Conservation (phyloP, 2,888 invertebrate species). For the Platypus cylindrus region DNA sequence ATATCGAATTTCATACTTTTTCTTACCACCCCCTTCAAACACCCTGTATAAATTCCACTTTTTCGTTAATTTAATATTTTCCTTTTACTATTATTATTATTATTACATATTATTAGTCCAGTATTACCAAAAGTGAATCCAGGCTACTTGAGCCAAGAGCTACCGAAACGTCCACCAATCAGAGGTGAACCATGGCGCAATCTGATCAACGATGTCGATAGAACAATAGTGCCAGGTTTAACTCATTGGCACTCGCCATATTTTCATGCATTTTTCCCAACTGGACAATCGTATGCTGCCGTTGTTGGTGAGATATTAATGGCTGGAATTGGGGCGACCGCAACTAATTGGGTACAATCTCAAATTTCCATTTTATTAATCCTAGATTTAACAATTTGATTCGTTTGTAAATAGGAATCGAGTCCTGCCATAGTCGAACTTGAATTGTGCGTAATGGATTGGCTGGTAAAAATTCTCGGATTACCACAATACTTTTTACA, state of each 20-base stretch:
- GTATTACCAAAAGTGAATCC: slow-evolving; percentile 84
- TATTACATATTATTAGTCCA: slow-evolving; percentile 36
- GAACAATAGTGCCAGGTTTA: slow-evolving; percentile 81
- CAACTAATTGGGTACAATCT: slow-evolving; percentile 26
- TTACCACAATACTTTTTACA: slow-evolving; percentile 74
- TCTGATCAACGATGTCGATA: slow-evolving; percentile 73
- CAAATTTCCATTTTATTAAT: too few relatives aligned
- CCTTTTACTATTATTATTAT: too few relatives aligned
- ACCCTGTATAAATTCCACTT: too few relatives aligned
- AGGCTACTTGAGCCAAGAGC: slow-evolving; percentile 67
- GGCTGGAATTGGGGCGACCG: slow-evolving; percentile 23
- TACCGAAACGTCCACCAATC: slow-evolving; percentile 72
- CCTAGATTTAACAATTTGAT: too few relatives aligned
- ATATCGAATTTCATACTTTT: too few relatives aligned
- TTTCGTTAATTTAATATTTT: too few relatives aligned
- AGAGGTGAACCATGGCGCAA: slow-evolving; percentile 74
- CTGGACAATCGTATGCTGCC: slow-evolving; percentile 74
- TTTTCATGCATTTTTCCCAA: slow-evolving; percentile 86
- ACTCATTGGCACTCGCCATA: slow-evolving; percentile 92
- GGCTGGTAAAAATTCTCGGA: slow-evolving; percentile 75
- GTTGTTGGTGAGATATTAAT: slow-evolving; percentile 55
- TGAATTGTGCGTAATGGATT: slow-evolving; percentile 84
- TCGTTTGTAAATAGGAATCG: too few relatives aligned
- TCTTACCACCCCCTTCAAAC: too few relatives aligned
- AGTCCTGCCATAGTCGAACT: slow-evolving; percentile 70